Evolutionary conservation across 2,797 vertebrate species (phyloP), one percentile per base, ranked within the genome.

Genomic region (Thamnophis elegans): DNA sequence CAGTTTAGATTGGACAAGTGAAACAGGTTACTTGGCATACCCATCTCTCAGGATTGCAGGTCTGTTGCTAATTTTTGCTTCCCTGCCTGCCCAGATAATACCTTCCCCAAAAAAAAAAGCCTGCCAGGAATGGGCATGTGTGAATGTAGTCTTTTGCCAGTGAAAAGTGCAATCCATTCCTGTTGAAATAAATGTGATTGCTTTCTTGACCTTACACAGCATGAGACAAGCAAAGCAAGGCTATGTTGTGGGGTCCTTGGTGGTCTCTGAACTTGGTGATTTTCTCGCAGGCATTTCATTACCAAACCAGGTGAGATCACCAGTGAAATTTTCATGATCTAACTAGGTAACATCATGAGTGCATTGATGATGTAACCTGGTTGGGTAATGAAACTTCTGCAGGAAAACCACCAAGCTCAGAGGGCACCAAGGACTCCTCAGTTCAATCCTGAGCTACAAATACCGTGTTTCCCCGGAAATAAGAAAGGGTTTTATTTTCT

Each of bases 1-100:
- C 9, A 0, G 0, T 0, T 0, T 18, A 53, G 42, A 47, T 7
- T 16, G 62, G 28, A 18, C 78, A 1, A 88, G 68, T 18, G 47
- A 13, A 78, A 53, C n/a, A 78, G 47, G 62, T 60, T 78, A 89
- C 51, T 25, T 25, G 53, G 20, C 51, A 0, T 56, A n/a, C 90
- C 56, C 25, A 88, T 42, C 85, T 26, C 42, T 20, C 0, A 56
- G 11, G 42, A 28, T 92, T 92, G 62, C 65, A 85, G 32, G 73
- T 28, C 85, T 88, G 13, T 53, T 11, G 12, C 26, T n/a, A 16
- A 36, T 11, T 18, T 26, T 13, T 53, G 62, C 54, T 87, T 87
- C 54, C n/a, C 25, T 42, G 28, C 32, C 73, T 28, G 25, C 22
- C 12, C 20, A 54, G 42, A 82, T 87, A 42, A 87, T 54, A 5